These are phyloP conservation scores for Cryptophagus acutangulus DNA, from an alignment of 2,888 invertebrate genomes.

Conservation along the genomic window DNA sequence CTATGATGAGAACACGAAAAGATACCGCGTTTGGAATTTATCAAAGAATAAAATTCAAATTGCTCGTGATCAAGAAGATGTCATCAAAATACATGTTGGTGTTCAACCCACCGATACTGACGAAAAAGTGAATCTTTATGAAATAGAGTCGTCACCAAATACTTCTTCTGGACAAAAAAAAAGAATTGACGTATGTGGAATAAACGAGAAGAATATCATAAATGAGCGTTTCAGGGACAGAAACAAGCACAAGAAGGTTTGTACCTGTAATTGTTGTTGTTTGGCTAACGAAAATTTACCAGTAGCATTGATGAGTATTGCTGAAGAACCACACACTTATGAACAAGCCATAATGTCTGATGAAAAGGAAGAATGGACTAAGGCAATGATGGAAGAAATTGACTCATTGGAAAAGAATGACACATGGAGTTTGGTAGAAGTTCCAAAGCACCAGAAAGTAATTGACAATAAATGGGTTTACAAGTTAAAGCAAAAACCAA, in stretches of 20 bases:
- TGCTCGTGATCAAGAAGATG: conserved; percentile 16
- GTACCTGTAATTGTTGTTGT: not conserved
- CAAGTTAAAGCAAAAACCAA: not conserved
- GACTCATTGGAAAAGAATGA: not conserved
- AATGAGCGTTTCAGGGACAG: too few relatives aligned
- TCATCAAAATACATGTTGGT: too few relatives aligned
- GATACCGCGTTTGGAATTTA: conserved; percentile 27
- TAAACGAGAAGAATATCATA: not conserved
- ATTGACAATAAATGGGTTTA: not conserved
- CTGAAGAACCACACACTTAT: not conserved
- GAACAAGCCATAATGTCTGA: not conserved
- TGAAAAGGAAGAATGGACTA: not conserved
- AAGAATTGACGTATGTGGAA: not conserved
- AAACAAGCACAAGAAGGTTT: not conserved
- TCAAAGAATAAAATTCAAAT: conserved; percentile 22
- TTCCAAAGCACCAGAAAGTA: not conserved
- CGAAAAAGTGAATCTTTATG: not conserved
- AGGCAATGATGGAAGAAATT: conserved; percentile 5
- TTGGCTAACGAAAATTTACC: not conserved
- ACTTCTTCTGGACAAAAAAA: not conserved
- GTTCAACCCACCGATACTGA: too few relatives aligned
- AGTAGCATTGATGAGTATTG: not conserved
- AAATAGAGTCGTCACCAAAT: not conserved
- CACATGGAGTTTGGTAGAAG: not conserved
- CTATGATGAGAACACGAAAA: conserved; percentile 17